Percentiles rank a stretch among this genome's conserved stretches.
These are phyloP conservation scores for Flabesymbios commensalis DNA, from an alignment of 2,888 invertebrate species.

Conservation along the genomic window DNA sequence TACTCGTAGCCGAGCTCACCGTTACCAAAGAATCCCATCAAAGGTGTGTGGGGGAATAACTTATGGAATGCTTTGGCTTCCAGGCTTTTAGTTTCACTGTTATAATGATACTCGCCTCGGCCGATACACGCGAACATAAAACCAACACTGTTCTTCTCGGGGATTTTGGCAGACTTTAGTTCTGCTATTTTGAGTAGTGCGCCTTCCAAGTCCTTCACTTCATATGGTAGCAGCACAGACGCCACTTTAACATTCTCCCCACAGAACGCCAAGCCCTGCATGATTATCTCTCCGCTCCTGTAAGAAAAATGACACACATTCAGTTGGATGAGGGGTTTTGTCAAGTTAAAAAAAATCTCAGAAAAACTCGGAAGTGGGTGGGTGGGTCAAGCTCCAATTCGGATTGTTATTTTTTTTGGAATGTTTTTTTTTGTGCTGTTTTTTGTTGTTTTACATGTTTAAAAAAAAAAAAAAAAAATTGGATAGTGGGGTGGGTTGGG, in stretches of 20 bases:
- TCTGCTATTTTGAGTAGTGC: constrained; percentile 10
- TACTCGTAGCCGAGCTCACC: constrained; percentile 61
- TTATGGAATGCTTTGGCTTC: constrained; percentile 60
- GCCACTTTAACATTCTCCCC: constrained; percentile 26
- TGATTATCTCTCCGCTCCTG: constrained; percentile 3
- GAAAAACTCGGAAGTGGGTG: no score
- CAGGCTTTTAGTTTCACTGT: constrained; percentile 49
- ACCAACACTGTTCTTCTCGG: constrained; percentile 15
- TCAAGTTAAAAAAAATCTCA: no score
- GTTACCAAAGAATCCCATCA: constrained; percentile 64
- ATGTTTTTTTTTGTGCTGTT: no score
- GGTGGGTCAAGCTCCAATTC: no score
- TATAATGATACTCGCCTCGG: constrained; percentile 53
- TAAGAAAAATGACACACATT: neutral
- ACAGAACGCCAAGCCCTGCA: constrained; percentile 28
- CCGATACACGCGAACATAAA: constrained; percentile 64
- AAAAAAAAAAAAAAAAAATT: no score
- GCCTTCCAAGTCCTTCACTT: constrained; percentile 11
- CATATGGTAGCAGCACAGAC: constrained; percentile 18
- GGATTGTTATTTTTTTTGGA: no score
- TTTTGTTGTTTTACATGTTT: no score
- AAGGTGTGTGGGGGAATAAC: constrained; percentile 61
- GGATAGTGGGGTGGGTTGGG: no score
- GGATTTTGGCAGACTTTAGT: constrained; percentile 22
- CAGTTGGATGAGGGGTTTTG: no score